phyloP scores from a whole-genome alignment of 2,888 invertebrate species.

The Achlya flavicornis region DNA sequence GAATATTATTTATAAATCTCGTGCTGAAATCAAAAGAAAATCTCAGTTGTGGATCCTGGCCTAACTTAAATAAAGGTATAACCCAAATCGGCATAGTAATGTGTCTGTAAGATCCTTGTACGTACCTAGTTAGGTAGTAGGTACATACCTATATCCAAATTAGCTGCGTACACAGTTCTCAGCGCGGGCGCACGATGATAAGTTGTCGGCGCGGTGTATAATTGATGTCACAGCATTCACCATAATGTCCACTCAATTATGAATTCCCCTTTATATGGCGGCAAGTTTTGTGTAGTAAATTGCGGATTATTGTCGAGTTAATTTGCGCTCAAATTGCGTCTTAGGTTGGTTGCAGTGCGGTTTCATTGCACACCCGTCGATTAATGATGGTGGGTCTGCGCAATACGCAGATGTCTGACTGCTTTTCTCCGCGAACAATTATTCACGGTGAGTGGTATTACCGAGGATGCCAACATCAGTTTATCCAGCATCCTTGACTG shows the following conservation, averaged over 20 bases:
- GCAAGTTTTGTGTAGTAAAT: slow-evolving; percentile 58
- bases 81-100: background rate
- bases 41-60: too few relatives aligned
- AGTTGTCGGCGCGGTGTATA: slow-evolving; percentile 21
- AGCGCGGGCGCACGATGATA: background rate
- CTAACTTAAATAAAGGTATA: too few relatives aligned
- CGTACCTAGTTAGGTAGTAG: too few relatives aligned
- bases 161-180: background rate
- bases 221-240: slow-evolving; percentile 39
- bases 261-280: slow-evolving; percentile 44
- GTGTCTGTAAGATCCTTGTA: background rate
- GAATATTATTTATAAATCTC: too few relatives aligned
- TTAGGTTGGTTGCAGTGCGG: slow-evolving; percentile 35
- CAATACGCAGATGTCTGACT: slow-evolving; percentile 1
- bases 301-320: slow-evolving; percentile 56
- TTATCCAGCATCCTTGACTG: background rate
- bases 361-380: slow-evolving; percentile 26
- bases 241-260: slow-evolving; percentile 49
- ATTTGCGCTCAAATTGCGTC: slow-evolving; percentile 55
- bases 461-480: background rate
- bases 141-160: background rate
- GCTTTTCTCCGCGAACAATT: background rate
- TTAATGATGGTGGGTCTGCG: slow-evolving; percentile 22
- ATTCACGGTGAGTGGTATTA: background rate
- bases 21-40: too few relatives aligned